Conservation (phyloP, 2,888 invertebrate species). For the Laspeyria flexula region DNA sequence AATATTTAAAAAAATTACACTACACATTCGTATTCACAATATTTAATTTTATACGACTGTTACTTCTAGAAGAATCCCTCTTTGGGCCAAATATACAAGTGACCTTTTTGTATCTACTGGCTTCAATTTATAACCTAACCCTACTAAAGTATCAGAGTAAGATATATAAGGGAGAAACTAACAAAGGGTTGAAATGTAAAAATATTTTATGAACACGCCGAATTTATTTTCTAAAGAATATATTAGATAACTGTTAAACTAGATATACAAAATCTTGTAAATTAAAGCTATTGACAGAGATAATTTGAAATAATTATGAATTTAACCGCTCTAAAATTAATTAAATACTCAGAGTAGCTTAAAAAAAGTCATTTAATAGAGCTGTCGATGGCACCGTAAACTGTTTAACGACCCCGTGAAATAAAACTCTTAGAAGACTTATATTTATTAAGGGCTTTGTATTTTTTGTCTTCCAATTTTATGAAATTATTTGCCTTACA, state of each 20-base stretch:
- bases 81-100: not conserved
- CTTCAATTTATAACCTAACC: conserved; percentile 29
- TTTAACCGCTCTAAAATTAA: conserved; percentile 13
- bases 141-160: conserved; percentile 28
- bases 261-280: too few relatives aligned
- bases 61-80: not conserved
- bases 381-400: conserved; percentile 25
- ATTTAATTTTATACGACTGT: too few relatives aligned
- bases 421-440: not conserved
- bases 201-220: not conserved
- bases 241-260: too few relatives aligned
- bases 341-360: conserved; percentile 15
- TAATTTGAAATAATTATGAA: too few relatives aligned
- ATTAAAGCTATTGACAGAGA: too few relatives aligned
- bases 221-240: not conserved
- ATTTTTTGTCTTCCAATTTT: too few relatives aligned
- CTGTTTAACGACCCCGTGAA: conserved; percentile 2
- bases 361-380: conserved; percentile 18
- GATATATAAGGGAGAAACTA: conserved; percentile 1
- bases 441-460: too few relatives aligned
- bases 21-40: too few relatives aligned
- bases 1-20: too few relatives aligned
- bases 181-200: conserved; percentile 2
- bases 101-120: conserved; percentile 10
- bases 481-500: too few relatives aligned